These are phyloP conservation scores for Diaprepes abbreviatus DNA, from an alignment of 2,888 invertebrate species.

Conservation along the genomic window DNA sequence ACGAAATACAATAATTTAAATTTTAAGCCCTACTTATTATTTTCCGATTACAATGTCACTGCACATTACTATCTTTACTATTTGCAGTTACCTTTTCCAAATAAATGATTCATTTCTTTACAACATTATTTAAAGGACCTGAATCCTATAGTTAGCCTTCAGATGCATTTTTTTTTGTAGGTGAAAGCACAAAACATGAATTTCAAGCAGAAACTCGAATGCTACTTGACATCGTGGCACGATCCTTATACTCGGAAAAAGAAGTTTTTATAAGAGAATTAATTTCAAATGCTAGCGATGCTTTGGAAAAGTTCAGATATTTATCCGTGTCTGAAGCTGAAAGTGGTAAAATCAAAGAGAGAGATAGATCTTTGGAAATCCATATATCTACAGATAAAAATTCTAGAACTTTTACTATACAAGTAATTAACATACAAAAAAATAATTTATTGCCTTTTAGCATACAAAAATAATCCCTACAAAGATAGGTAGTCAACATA, in stretches of 20 bases:
- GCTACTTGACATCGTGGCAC: constrained; percentile 96
- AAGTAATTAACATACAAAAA: too few species aligned
- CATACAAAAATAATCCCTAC: too few species aligned
- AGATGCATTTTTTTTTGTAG: constrained; percentile 63
- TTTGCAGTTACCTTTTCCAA: too few species aligned
- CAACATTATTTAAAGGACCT: too few species aligned
- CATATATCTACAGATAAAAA: constrained; percentile 91
- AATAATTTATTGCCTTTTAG: too few species aligned
- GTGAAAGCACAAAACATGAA: constrained; percentile 80
- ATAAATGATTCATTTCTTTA: too few species aligned
- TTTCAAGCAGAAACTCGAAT: constrained; percentile 98
- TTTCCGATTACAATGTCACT: too few species aligned
- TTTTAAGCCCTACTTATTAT: too few species aligned
- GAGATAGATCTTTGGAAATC: constrained; percentile 85
- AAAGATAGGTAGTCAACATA: too few species aligned
- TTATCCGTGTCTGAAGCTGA: constrained; percentile 71
- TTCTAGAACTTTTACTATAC: constrained; percentile 85
- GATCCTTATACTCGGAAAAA: constrained; percentile 96
- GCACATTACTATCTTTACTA: too few species aligned
- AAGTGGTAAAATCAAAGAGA: constrained; percentile 68
- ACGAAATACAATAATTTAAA: too few species aligned
- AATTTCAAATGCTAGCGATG: constrained; percentile 97
- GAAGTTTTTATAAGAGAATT: constrained; percentile 97
- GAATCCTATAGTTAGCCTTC: too few species aligned
- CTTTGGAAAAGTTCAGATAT: constrained; percentile 94